phyloP scores from a whole-genome alignment of 2,797 vertebrate genomes.

The Cygnus olor region DNA sequence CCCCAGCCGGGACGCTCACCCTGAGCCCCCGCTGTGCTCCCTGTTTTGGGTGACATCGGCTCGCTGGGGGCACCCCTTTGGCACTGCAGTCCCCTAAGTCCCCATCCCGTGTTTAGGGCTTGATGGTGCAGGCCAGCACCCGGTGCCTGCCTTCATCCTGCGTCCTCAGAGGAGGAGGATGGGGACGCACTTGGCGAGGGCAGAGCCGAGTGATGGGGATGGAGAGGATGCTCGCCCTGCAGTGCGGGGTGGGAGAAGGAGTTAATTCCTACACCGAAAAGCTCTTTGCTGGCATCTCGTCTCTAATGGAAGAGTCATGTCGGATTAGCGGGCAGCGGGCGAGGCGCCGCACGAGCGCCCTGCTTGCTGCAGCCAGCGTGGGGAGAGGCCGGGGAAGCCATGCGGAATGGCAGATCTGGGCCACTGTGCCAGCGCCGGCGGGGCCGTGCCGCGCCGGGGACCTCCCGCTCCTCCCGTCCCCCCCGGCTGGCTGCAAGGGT shows the following conservation, averaged over 20 bases:
- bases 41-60: background rate
- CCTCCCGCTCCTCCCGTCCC: background rate
- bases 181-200: rapidly evolving
- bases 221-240: background rate
- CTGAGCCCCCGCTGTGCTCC: rapidly evolving
- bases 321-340: conserved; percentile 48
- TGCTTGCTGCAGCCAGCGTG: background rate
- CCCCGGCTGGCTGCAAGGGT: background rate
- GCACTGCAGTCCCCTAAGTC: background rate
- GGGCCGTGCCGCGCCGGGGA: background rate
- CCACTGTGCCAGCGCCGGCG: conserved; percentile 66
- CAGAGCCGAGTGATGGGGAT: rapidly evolving
- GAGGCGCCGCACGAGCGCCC: conserved; percentile 9
- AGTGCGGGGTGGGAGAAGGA: background rate
- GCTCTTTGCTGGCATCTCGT: conserved; percentile 49
- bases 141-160: rapidly evolving
- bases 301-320: conserved; percentile 76
- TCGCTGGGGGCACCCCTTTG: background rate
- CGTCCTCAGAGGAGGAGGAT: background rate
- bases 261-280: conserved; percentile 58
- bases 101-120: background rate
- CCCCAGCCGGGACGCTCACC: rapidly evolving
- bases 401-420: conserved; percentile 75
- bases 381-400: conserved; percentile 43
- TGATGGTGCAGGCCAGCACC: background rate